A percentile compares a stretch with the other conserved stretches of the same genome.
Evolutionary conservation across 2,888 invertebrate species (phyloP).

Genomic region (Villa cingulata): DNA sequence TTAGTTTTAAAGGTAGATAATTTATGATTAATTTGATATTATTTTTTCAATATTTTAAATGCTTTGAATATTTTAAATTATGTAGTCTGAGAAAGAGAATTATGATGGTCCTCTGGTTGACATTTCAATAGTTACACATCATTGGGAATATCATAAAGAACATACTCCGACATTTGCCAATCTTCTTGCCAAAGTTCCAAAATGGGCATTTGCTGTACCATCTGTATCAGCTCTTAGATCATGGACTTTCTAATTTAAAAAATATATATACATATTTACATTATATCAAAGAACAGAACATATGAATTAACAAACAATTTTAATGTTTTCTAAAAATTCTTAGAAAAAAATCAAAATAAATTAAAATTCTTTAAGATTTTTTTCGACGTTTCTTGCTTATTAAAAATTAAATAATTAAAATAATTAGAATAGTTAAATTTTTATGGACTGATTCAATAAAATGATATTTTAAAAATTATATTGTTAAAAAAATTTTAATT

Average conservation of each 20-base stretch:
- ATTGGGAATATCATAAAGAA: constrained; percentile 25
- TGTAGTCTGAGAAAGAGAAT: constrained; percentile 17
- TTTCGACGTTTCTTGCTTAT: background rate
- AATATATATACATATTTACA: too few species aligned
- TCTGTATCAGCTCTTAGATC: constrained; percentile 23
- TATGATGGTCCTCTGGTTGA: constrained; percentile 22
- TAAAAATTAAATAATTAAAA: background rate
- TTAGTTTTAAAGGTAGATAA: constrained; percentile 20
- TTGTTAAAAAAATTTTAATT: too few species aligned
- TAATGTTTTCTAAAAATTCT: too few species aligned
- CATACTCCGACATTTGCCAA: constrained; percentile 24
- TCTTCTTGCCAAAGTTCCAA: constrained; percentile 22
- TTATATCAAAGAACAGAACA: too few species aligned
- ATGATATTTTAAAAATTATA: too few species aligned
- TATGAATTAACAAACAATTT: too few species aligned
- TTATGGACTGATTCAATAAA: background rate
- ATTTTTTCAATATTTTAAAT: background rate
- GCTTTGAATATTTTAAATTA: background rate
- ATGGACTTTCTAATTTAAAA: constrained; percentile 24
- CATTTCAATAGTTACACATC: constrained; percentile 22
- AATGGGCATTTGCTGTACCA: constrained; percentile 25
- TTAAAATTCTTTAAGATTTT: too few species aligned
- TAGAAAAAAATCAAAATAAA: too few species aligned
- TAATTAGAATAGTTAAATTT: background rate
- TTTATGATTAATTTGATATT: background rate